phyloP scores from a whole-genome alignment of 2,888 invertebrate genomes.

The Eulithis testata region DNA sequence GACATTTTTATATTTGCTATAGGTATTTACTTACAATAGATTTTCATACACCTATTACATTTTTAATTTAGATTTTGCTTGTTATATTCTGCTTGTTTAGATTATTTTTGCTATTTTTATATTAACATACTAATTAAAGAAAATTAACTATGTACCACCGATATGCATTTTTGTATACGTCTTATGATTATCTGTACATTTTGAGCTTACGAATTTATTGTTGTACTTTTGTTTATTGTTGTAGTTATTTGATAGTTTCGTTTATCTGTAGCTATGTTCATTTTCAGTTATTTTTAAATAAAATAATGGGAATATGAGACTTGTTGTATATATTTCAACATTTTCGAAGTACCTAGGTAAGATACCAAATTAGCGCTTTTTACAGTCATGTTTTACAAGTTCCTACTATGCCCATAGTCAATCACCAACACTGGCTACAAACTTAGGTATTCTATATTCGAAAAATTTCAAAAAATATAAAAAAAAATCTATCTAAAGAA shows the following conservation, averaged over 20 bases:
- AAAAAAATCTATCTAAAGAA: too few relatives aligned
- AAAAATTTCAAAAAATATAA: too few relatives aligned
- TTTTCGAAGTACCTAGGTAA: too few relatives aligned
- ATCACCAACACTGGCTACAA: too few relatives aligned
- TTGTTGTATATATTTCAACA: not conserved
- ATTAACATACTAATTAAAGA: too few relatives aligned
- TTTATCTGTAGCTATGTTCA: slow-evolving; percentile 41
- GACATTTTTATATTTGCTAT: not conserved
- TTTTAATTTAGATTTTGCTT: not conserved
- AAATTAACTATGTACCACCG: too few relatives aligned
- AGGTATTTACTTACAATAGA: not conserved
- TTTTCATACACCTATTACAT: not conserved
- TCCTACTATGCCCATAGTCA: too few relatives aligned
- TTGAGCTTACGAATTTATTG: slow-evolving; percentile 49
- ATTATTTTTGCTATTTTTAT: not conserved
- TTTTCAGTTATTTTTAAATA: slow-evolving; percentile 42
- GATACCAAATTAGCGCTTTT: too few relatives aligned
- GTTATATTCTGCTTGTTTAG: too few relatives aligned
- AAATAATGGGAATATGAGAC: slow-evolving; percentile 31
- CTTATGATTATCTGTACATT: slow-evolving; percentile 40
- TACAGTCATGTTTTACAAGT: too few relatives aligned
- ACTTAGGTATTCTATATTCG: too few relatives aligned
- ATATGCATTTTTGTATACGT: slow-evolving; percentile 2
- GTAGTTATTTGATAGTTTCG: slow-evolving; percentile 54
- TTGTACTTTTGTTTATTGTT: slow-evolving; percentile 54